Evolutionary conservation across 2,113 vertebrate genomes (phyloP), one percentile per base, ranked within the genome.

Genomic region (Ictalurus furcatus): DNA sequence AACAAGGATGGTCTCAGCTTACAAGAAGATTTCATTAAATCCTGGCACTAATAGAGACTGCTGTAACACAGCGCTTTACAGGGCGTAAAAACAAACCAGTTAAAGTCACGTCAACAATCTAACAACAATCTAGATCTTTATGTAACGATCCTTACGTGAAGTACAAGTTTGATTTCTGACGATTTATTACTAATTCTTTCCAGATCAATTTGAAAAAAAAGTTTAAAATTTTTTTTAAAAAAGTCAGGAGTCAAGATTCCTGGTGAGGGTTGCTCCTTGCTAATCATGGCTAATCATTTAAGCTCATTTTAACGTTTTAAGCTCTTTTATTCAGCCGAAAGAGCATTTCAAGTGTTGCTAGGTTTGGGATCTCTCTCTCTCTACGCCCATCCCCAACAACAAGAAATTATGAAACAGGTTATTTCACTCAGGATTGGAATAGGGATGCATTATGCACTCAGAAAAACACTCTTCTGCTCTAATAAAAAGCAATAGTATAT

Each of bases 1-100:
- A 89, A 88, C 14, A 87, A 76, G 37, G 17, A 54, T 16, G 11
- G 30, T 13, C 12, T 4, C 23, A 86, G 88, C n/a, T 65, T 84
- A 84, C 21, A 58, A 44, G 6, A 34, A 16, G 71, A 54, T 40
- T 74, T 76, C 5, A 83, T 86, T 58, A 78, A 59, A 19, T 14
- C 23, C n/a, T 59, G 69, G n/a, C 30, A 44, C 23, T 52, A 79
- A 2, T 28, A 87, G 14, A 58, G 12, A 19, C 23, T 6, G 54
- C 30, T 34, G 17, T 40, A 7, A 58, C 13, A 12, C 5, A 25
- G 40, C 48, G 84, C 13, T 56, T 23, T 25, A 54, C 61, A 61
- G 8, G 9, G 21, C 28, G 2, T 21, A 69, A 56, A 44, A 52
- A 52, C 40, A 85, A 11, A n/a, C 14, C 2, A 1, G 2, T 8